phyloP scores from a whole-genome alignment of 1,140 invertebrate genomes.

The Magallana angulata region DNA sequence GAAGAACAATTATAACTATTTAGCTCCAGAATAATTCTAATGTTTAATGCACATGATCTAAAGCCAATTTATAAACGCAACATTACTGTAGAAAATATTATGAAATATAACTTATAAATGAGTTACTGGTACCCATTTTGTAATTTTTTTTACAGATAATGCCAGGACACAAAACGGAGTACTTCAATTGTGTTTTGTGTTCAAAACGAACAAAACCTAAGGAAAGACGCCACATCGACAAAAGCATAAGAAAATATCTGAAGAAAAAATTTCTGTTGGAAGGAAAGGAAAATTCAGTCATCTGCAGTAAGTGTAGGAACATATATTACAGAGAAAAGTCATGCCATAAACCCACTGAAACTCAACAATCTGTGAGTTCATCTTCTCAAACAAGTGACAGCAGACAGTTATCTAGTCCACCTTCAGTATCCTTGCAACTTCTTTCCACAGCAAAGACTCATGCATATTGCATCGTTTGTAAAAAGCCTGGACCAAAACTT shows the following conservation, averaged over 20 bases:
- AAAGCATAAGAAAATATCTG: not conserved
- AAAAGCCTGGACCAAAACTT: conserved; percentile 33
- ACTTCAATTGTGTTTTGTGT: conserved; percentile 35
- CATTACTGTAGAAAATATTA: no score
- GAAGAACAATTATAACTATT: no score
- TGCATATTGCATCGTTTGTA: conserved; percentile 43
- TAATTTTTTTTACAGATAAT: not conserved
- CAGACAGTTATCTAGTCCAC: conserved; percentile 11
- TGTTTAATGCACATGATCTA: no score
- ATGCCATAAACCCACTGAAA: not conserved
- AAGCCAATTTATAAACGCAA: no score
- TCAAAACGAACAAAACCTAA: conserved; percentile 37
- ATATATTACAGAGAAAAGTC: conserved; percentile 17
- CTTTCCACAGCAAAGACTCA: conserved; percentile 27
- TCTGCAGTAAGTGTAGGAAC: conserved; percentile 9
- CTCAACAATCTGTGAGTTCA: not conserved
- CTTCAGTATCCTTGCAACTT: not conserved
- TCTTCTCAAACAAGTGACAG: not conserved
- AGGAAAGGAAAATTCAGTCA: not conserved
- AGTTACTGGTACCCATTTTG: no score
- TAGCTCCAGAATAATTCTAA: no score
- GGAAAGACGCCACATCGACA: not conserved
- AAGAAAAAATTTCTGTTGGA: conserved; percentile 20
- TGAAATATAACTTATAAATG: no score
- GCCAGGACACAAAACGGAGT: not conserved